Conservation (phyloP, 2,888 invertebrate species). For the Chironomus riparius region DNA sequence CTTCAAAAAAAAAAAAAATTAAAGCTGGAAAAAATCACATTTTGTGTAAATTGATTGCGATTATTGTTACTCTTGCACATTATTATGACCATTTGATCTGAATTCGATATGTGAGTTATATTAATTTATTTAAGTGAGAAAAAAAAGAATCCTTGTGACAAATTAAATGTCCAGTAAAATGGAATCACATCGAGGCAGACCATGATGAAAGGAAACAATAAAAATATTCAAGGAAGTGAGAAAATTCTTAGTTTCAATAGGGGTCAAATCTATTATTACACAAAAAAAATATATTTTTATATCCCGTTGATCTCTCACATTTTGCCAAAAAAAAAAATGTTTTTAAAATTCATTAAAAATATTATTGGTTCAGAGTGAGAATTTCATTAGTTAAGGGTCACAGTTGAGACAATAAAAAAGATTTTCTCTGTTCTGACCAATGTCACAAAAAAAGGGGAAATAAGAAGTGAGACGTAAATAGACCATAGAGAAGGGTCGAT, state of each 20-base stretch:
- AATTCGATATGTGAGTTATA: too few relatives aligned
- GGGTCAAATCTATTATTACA: constrained; percentile 22
- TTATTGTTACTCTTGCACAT: background rate
- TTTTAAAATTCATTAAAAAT: constrained; percentile 1
- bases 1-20: too few relatives aligned
- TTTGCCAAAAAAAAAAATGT: background rate
- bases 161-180: background rate
- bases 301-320: background rate
- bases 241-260: constrained; percentile 15
- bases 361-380: background rate
- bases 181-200: background rate
- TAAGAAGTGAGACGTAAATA: background rate
- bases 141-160: background rate
- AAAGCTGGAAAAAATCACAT: background rate
- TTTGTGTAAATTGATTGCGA: background rate
- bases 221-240: background rate
- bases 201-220: background rate
- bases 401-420: constrained; percentile 9
- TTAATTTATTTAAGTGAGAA: too few relatives aligned
- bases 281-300: too few relatives aligned
- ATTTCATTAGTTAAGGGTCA: constrained; percentile 6
- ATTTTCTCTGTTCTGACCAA: constrained; percentile 1
- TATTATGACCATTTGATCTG: background rate
- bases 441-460: constrained; percentile 8
- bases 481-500: background rate